Percentiles rank a stretch among this genome's conserved stretches.
These are phyloP conservation scores for Thaumatotibia leucotreta DNA, from an alignment of 1,140 invertebrate genomes.

Conservation along the genomic window DNA sequence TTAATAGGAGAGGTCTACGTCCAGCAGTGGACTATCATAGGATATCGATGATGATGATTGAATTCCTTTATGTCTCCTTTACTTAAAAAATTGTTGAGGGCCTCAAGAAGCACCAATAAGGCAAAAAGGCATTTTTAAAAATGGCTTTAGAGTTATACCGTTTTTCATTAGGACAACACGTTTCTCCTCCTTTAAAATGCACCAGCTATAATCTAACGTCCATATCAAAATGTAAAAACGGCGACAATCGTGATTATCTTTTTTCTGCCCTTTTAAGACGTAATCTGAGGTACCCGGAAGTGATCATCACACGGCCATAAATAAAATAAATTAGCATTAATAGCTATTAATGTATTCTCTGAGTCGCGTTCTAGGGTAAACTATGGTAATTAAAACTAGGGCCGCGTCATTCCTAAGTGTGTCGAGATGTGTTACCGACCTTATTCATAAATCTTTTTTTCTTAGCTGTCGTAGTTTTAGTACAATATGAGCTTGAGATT, in stretches of 20 bases:
- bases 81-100: no score
- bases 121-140: no score
- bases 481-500: not conserved
- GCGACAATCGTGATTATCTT: not conserved
- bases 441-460: not conserved
- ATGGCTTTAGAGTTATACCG: no score
- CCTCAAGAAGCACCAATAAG: no score
- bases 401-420: not conserved
- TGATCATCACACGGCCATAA: slow-evolving; percentile 4
- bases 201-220: not conserved
- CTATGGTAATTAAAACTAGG: slow-evolving; percentile 7
- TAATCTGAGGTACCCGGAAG: slow-evolving; percentile 4
- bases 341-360: slow-evolving; percentile 5
- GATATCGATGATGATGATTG: no score
- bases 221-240: not conserved
- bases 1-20: no score
- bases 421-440: no score
- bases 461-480: not conserved
- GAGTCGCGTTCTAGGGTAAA: not conserved
- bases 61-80: no score
- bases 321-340: slow-evolving; percentile 7
- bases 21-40: no score
- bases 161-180: no score
- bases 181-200: no score
- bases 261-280: not conserved